Base-by-base conservation (phyloP, 2,797 vertebrate species). In the Eulemur rubriventer region DNA sequence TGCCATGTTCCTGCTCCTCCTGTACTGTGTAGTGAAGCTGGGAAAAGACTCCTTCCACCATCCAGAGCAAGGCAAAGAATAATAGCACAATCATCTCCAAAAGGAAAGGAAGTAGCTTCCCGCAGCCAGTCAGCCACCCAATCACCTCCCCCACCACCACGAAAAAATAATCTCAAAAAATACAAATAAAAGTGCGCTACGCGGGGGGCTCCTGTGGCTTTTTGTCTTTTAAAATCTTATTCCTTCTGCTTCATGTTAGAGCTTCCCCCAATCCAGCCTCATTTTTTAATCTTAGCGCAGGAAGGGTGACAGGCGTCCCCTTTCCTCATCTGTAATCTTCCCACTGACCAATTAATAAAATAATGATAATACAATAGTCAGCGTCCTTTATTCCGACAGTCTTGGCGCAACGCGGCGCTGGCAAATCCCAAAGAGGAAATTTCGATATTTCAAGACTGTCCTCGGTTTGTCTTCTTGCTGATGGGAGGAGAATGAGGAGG, bases 21-120 rank as follows among this genome's bases (percentile, higher is more conserved):
- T 99, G 99, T 97, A 99, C 99, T 46, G 99, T 99, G 98, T 99
- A 99, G 97, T 99, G 99, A 97, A 99, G 99, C 99, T 99, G 99
- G 97, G 99, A 98, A 97, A 99, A 98, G 96, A 98, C 99, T 97
- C 99, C 99, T 98, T 99, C 99, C 98, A 99, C 98, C 98, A 99
- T 98, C 98, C 98, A 98, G 97, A 99, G 97, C 98, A 99, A 99
- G 98, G 99, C 98, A 98, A 99, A 98, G 94, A 99, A 98, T 94
- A 99, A 98, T 98, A 99, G 98, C 99, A 99, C 99, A 97, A 99
- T 98, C 99, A 99, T 99, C 98, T 99, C 99, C 99, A 98, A 98
- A 96, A 20, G 98, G 94, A 84, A 96, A 84, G 88, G 80, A 95
- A 97, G 93, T 94, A 87, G 96, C 96, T 94, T 90, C 91, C 96